Base-by-base conservation (phyloP, 2,113 vertebrate species). In the Tetrao urogallus region DNA sequence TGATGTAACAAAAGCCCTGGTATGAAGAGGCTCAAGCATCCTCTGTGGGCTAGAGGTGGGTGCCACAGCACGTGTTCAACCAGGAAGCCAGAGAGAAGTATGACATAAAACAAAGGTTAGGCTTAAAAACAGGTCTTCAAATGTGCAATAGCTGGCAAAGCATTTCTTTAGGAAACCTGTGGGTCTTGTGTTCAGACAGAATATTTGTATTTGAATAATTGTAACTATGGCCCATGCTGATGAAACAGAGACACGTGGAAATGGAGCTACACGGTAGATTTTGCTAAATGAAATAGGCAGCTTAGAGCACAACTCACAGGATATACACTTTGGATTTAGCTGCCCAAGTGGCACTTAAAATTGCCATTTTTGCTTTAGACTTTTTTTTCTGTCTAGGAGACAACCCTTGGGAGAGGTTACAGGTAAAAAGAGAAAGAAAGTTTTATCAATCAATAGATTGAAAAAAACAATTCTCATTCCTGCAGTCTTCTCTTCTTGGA, bases 51-150 rank as follows among this genome's bases (percentile, higher is more conserved):
- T 22, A n/a, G 2, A 61, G 22, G 80, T 57, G 17, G 15, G n/a
- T 61, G 40, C 11, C 48, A 25, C 2, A 34, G 54, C 16, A 25
- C 2, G 0, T 1, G 0, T 50, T 78, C 42, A 84, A 12, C 15
- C 13, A 50, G 40, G 19, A 13, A 28, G 22, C 74, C 30, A 30
- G 32, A 50, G 32, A 18, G 48, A 89, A 70, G 25, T 22, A 24
- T 30, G 38, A 25, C 3, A 3, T 25, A 15, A 87, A 8, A 24
- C 4, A 34, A 56, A 16, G 52, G 20, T 1, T 4, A 63, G 38
- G 14, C 13, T 82, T 91, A 30, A 94, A 6, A 1, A n/a, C 24
- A 36, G 30, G 16, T 78, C 47, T 84, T 93, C 38, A n/a, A 82
- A 72, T 17, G 7, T 32, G 16, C 74, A 94, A 75, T 8, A 81